phyloP scores from a whole-genome alignment of 2,797 vertebrate genomes.

The Karalla daura region DNA sequence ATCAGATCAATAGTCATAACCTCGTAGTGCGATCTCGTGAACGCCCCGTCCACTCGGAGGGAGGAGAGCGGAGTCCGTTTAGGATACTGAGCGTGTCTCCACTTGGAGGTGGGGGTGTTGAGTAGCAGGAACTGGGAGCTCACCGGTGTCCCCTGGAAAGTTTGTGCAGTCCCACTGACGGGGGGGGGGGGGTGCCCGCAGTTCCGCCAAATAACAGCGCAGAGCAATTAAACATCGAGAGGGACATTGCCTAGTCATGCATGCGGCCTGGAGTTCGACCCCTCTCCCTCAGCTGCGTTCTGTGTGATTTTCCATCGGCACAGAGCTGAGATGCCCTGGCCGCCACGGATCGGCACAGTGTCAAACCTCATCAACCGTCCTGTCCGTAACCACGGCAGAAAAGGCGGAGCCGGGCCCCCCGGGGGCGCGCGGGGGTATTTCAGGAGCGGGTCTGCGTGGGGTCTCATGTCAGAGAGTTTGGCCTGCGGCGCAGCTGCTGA shows the following conservation, averaged over 20 bases:
- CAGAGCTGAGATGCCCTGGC: slow-evolving; percentile 32
- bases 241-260: slow-evolving; percentile 75
- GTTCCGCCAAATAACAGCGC: slow-evolving; percentile 56
- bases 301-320: slow-evolving; percentile 58
- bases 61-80: background rate
- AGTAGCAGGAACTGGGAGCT: background rate
- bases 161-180: slow-evolving; percentile 11
- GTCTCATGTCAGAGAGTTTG: background rate
- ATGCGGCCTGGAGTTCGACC: slow-evolving; percentile 55
- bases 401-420: background rate
- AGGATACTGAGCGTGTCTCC: background rate
- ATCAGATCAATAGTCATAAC: slow-evolving; percentile 61
- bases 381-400: background rate
- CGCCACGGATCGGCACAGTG: slow-evolving; percentile 14
- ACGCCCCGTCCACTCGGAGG: slow-evolving; percentile 3
- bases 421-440: slow-evolving; percentile 18
- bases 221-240: slow-evolving; percentile 66
- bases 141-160: slow-evolving; percentile 17
- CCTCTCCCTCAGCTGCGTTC: slow-evolving; percentile 30
- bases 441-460: background rate
- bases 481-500: slow-evolving; percentile 2
- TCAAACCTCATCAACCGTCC: slow-evolving; percentile 44
- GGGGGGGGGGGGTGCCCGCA: slow-evolving; percentile 11
- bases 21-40: slow-evolving; percentile 22
- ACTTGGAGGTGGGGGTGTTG: too few species aligned